Percentiles rank a stretch among this genome's conserved stretches.
phyloP scores from a whole-genome alignment of 2,113 vertebrate species.

The Nothocercus nigrocapillus region DNA sequence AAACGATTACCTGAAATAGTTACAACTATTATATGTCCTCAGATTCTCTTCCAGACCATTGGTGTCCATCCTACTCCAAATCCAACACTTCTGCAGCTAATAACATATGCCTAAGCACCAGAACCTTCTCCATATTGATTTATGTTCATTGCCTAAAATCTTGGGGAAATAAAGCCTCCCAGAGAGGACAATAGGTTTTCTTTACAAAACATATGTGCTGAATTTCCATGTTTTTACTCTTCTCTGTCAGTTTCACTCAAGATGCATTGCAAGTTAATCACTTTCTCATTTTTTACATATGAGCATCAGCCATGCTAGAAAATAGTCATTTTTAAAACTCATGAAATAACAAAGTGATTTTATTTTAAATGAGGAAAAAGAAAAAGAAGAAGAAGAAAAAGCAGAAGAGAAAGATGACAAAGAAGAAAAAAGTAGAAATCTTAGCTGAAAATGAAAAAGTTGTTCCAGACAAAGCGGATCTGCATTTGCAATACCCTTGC shows the following conservation, averaged over 20 bases:
- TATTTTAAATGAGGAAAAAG: not conserved
- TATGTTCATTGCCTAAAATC: slow-evolving; percentile 34
- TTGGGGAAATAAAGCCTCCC: slow-evolving; percentile 48
- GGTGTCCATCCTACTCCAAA: not conserved
- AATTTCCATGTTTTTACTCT: slow-evolving; percentile 45
- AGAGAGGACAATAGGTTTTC: slow-evolving; percentile 61
- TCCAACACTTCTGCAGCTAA: not conserved
- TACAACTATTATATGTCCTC: not conserved
- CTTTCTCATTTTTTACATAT: slow-evolving; percentile 20
- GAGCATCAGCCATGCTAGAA: not conserved
- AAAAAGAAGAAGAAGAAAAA: not conserved
- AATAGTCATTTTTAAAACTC: not conserved
- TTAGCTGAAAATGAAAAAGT: not conserved
- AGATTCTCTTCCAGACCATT: not conserved
- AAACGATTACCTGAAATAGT: slow-evolving; percentile 7
- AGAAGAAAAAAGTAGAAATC: not conserved
- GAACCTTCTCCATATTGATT: slow-evolving; percentile 34
- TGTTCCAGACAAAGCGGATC: slow-evolving; percentile 41
- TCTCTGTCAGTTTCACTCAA: not conserved
- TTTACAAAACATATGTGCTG: slow-evolving; percentile 55
- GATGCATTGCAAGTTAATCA: not conserved
- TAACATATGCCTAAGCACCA: not conserved
- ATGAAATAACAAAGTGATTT: not conserved
- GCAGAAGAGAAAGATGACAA: not conserved
- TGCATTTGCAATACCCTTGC: slow-evolving; percentile 50